Evolutionary conservation across 2,797 vertebrate genomes (phyloP), one percentile per base, ranked within the genome.

Genomic region (Tarsius wallacei): DNA sequence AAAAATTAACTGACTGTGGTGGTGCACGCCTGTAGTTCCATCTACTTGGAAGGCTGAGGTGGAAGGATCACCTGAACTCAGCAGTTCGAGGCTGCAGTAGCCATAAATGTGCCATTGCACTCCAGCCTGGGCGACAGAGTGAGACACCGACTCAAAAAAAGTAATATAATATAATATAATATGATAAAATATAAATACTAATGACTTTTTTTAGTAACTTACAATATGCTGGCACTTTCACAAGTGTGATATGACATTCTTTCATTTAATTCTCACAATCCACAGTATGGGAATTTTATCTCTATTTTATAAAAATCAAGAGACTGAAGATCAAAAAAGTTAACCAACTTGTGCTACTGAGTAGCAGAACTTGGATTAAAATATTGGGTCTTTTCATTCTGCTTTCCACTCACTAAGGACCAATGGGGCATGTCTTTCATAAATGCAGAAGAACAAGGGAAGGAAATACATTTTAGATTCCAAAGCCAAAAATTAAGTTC

Each of bases 261-360:
- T 28, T 81, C 12, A 28, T 63, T 73, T 82, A 53, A 92, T 92
- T 92, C 11, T 73, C 12, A n/a, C 26, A 49, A 33, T 55, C 26
- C 21, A 83, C 22, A 57, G 9, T 66, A 49, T 13, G 73, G 7
- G 6, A 81, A 87, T 10, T 70, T 71, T 84, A 87, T 64, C 2
- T 77, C 22, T n/a, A 59, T 26, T 93, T 92, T 42, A 57, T 7
- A 68, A 85, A 84, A 59, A 13, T 66, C 57, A n/a, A 5, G 4
- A 68, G 47, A 57, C 2, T 47, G 28, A 61, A 57, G 51, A 51
- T 57, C 33, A 78, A 17, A 91, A 11, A 87, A 42, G 13, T 33
- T 76, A 73, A 88, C 2, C 8, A 53, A 49, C 2, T n/a, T 83
- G 0, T 59, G 0, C 6, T 36, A 24, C 22, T 42, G 49, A 80